Evolutionary conservation across 2,888 invertebrate genomes (phyloP).

Genomic region (Ectemnius lituratus): DNA sequence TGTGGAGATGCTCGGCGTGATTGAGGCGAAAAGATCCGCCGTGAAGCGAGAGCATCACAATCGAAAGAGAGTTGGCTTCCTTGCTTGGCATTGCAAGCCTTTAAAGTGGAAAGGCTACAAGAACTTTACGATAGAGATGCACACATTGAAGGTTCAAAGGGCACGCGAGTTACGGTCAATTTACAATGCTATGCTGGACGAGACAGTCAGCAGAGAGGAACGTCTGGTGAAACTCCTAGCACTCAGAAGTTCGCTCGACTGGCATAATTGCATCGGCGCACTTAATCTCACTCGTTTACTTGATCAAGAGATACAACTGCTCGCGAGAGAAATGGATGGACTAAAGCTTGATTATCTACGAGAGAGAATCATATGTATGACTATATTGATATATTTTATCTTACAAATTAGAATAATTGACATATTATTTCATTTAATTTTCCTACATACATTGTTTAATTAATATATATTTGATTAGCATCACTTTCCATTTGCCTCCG

Average conservation of each 20-base stretch:
- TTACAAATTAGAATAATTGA: not conserved
- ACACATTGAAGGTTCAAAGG: slow-evolving; percentile 88
- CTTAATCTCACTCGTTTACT: slow-evolving; percentile 83
- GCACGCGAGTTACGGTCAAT: slow-evolving; percentile 87
- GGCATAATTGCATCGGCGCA: slow-evolving; percentile 81
- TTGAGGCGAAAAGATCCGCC: slow-evolving; percentile 84
- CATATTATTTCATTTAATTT: too few relatives aligned
- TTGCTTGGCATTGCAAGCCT: slow-evolving; percentile 85
- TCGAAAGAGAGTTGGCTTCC: slow-evolving; percentile 81
- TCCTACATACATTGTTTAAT: too few relatives aligned
- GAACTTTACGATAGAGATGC: slow-evolving; percentile 86
- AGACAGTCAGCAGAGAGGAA: slow-evolving; percentile 82
- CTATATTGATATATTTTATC: not conserved
- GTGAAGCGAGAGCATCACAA: slow-evolving; percentile 82
- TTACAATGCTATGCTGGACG: slow-evolving; percentile 83
- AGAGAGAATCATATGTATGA: slow-evolving; percentile 80
- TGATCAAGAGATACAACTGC: slow-evolving; percentile 85
- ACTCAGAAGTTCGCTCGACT: slow-evolving; percentile 84
- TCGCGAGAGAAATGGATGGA: slow-evolving; percentile 82
- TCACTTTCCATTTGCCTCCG: too few relatives aligned
- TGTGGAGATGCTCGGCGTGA: slow-evolving; percentile 83
- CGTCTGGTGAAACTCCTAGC: slow-evolving; percentile 85
- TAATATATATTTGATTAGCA: too few relatives aligned
- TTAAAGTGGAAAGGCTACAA: slow-evolving; percentile 88
- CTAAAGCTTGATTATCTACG: slow-evolving; percentile 83